These are phyloP conservation scores for Diploptera punctata DNA, from an alignment of 2,888 invertebrate genomes.

Conservation along the genomic window DNA sequence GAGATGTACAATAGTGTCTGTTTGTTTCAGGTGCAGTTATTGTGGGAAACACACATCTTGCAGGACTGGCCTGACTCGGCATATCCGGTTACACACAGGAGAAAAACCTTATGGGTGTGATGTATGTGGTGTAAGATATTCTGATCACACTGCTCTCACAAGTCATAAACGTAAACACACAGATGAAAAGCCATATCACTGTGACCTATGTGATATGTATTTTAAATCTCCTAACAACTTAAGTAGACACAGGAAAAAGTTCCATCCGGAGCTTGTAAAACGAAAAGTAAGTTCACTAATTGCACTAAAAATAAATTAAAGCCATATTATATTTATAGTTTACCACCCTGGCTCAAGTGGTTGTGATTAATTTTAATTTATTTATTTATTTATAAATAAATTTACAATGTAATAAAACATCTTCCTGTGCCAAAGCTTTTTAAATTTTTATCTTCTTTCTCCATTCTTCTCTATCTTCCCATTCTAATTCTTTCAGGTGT, in stretches of 20 bases:
- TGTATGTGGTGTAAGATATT: background rate
- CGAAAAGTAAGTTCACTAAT: too few species aligned
- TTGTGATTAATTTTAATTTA: too few species aligned
- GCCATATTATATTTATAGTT: too few species aligned
- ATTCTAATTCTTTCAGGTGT: too few species aligned
- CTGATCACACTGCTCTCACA: background rate
- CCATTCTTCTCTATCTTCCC: too few species aligned
- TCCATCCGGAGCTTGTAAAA: background rate
- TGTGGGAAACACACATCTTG: constrained; percentile 6
- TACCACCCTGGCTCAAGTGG: too few species aligned
- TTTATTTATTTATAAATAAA: too few species aligned
- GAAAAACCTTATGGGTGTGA: constrained; percentile 14
- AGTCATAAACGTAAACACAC: background rate
- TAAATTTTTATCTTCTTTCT: too few species aligned
- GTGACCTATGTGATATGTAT: background rate
- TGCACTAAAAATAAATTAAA: too few species aligned
- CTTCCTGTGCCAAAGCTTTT: too few species aligned
- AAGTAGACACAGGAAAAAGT: constrained; percentile 8
- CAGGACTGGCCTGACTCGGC: background rate
- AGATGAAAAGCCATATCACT: constrained; percentile 6
- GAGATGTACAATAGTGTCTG: background rate
- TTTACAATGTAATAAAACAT: too few species aligned
- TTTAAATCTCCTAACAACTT: constrained; percentile 17
- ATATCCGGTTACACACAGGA: constrained; percentile 1
- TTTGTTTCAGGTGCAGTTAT: background rate